These are phyloP conservation scores for Drosophila dunni DNA, from an alignment of 1,140 invertebrate genomes.

Conservation along the genomic window DNA sequence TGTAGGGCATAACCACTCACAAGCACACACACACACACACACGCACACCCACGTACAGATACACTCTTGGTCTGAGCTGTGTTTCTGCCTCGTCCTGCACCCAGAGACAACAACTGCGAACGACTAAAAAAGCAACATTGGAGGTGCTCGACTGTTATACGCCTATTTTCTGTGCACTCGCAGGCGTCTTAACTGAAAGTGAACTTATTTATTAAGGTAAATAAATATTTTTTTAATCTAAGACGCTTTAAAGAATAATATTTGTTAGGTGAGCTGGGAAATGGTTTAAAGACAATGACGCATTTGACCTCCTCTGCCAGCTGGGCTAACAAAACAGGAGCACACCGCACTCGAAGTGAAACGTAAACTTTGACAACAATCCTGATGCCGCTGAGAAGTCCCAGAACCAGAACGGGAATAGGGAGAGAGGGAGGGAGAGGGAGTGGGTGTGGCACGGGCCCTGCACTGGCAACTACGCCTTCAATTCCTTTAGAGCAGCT, in stretches of 20 bases:
- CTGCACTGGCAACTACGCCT: constrained; percentile 22
- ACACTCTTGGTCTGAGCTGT: constrained; percentile 44
- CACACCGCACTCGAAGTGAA: constrained; percentile 73
- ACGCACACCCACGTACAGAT: constrained; percentile 31
- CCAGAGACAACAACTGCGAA: constrained; percentile 42
- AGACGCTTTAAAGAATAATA: too few relatives aligned
- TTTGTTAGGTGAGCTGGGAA: too few relatives aligned
- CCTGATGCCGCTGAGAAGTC: constrained; percentile 20
- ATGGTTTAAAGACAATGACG: too few relatives aligned
- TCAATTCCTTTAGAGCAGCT: constrained; percentile 37
- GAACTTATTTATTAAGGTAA: too few relatives aligned
- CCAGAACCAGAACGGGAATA: neutral
- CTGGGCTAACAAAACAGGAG: constrained; percentile 52
- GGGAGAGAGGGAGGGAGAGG: constrained; percentile 4
- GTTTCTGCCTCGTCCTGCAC: constrained; percentile 42
- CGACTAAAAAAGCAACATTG: too few relatives aligned
- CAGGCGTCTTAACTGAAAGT: too few relatives aligned
- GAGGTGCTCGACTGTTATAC: too few relatives aligned
- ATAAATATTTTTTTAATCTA: too few relatives aligned
- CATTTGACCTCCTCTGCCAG: too few relatives aligned
- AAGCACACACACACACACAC: constrained; percentile 34
- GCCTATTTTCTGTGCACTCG: too few relatives aligned
- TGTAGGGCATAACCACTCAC: constrained; percentile 57
- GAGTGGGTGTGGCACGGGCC: neutral
- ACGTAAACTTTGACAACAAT: constrained; percentile 81